Conservation (phyloP, 2,797 vertebrate species). For the Phyllotis vaccarum region DNA sequence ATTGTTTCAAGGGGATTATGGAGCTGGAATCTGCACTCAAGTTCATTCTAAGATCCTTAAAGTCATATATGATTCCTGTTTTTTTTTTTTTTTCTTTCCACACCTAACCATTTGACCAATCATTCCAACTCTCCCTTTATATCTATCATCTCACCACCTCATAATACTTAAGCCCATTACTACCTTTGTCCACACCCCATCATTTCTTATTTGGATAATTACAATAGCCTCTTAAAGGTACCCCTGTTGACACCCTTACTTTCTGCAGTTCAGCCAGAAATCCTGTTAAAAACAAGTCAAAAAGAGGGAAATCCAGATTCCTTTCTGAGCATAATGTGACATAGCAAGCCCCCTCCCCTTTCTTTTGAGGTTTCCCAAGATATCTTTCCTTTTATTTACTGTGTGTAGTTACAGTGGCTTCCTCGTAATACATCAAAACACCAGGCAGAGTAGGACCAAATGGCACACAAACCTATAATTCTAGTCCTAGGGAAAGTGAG, state of each 20-base stretch:
- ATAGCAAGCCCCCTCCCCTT: not conserved
- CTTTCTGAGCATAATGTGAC: not conserved
- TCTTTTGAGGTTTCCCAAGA: not conserved
- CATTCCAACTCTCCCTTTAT: slow-evolving; percentile 51
- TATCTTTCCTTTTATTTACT: not conserved
- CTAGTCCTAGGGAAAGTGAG: not conserved
- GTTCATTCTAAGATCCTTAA: not conserved
- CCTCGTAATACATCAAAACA: not conserved
- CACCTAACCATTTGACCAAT: slow-evolving; percentile 54
- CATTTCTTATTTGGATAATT: slow-evolving; percentile 74
- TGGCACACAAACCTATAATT: not conserved
- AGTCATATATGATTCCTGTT: slow-evolving; percentile 43
- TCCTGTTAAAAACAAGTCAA: not conserved
- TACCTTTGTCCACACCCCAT: slow-evolving; percentile 45
- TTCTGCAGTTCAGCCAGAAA: not conserved
- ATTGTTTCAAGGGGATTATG: slow-evolving; percentile 7
- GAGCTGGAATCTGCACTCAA: not conserved
- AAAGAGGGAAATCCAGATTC: not conserved
- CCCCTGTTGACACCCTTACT: not conserved
- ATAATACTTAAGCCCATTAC: slow-evolving; percentile 54
- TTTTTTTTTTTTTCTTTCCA: not conserved
- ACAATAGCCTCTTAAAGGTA: slow-evolving; percentile 27
- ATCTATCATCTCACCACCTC: slow-evolving; percentile 61
- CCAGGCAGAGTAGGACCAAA: not conserved
- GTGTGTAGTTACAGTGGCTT: not conserved